Evolutionary conservation across 1,140 invertebrate genomes (phyloP), one percentile per base, ranked within the genome.

Genomic region (Rhopalosiphum padi): DNA sequence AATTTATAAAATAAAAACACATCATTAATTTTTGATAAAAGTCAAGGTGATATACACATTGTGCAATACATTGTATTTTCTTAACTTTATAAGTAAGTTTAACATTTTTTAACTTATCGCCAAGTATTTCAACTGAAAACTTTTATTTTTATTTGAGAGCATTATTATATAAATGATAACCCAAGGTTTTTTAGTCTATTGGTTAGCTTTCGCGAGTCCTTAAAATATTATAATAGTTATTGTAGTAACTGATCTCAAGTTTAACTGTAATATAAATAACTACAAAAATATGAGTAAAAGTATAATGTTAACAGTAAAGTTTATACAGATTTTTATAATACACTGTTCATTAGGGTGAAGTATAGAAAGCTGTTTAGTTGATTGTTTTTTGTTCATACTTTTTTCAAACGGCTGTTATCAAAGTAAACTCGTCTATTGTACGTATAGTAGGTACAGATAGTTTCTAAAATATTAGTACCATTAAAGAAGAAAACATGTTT

Each of bases 401-500:
- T 51, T 87, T 83, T 87, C 30, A 48, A 35, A 87, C 25, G 30
- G 7, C 43, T 8, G 30, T 77, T 68, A 55, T 55, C 51, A 22
- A 89, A 89, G 48, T 35, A 37, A 89, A 55, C 51, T 89, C 21
- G 88, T 37, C 51, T 37, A 90, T 68, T 60, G 23, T 68, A 2
- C 15, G 22, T 60, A 90, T 53, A 30, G 22, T 37, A 37, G 37
- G 37, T 55, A 68, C 37, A 55, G 60, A 15, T 90, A 68, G 53
- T 60, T 90, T 60, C 89, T 90, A 90, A 90, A 90, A 90, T 60
- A 90, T 90, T 30, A 68, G 11, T n/a, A 43, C 53, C 53, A 68
- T 90, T 90, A 68, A 25, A 68, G 53, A 90, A 8, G 18, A 68
- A 90, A 90, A 90, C 53, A 90, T 37, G 89, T 68, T 68, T 68